Evolutionary conservation across 1,140 invertebrate genomes (phyloP).

Genomic region (Maconellicoccus hirsutus): DNA sequence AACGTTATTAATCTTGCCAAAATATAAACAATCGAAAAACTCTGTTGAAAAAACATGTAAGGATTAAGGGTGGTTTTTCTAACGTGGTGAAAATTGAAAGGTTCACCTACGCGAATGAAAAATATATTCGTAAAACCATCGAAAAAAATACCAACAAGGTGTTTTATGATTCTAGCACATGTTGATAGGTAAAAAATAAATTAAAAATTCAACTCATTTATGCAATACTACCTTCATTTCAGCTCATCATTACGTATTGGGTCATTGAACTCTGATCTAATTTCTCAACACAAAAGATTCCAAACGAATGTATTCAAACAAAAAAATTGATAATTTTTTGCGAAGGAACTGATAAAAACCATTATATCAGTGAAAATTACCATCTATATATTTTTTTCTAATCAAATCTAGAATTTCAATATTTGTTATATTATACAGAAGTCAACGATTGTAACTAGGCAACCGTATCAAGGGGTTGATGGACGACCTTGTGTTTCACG

Average conservation of each 20-base stretch:
- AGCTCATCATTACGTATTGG: neutral
- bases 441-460: slow-evolving; percentile 5
- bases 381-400: neutral
- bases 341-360: neutral
- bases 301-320: neutral
- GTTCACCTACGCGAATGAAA: too few species aligned
- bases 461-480: slow-evolving; percentile 14
- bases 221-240: neutral
- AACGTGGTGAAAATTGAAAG: too few species aligned
- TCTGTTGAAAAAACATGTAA: too few species aligned
- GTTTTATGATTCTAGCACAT: neutral
- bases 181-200: neutral
- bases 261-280: slow-evolving; percentile 3
- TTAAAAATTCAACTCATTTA: neutral
- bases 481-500: neutral
- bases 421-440: neutral
- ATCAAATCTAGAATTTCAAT: neutral
- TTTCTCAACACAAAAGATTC: neutral
- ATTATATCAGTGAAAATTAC: neutral
- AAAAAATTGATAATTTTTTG: neutral
- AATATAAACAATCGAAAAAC: too few species aligned
- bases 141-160: too few species aligned
- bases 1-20: too few species aligned
- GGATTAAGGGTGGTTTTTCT: too few species aligned
- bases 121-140: too few species aligned